Base-by-base conservation (phyloP, 1,140 invertebrate genomes). In the Drosophila dunni region DNA sequence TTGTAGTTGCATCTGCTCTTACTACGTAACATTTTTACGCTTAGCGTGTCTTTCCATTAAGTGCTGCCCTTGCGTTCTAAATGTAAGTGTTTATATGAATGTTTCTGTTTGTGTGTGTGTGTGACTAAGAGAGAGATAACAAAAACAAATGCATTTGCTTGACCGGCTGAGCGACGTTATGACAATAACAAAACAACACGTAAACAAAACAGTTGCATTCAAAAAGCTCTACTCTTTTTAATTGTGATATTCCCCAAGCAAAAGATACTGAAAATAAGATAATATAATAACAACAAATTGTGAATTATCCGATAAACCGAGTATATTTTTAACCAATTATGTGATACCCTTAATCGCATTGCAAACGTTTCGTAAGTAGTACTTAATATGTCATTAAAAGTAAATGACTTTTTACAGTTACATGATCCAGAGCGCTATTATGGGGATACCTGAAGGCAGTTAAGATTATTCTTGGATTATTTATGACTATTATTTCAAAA, bases 11-110 rank as follows among this genome's bases (percentile, higher is more conserved):
- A 29, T 29, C 24, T 29, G 24, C 6, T 29, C 24, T 13, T 36
- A 34, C 65, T 74, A 69, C 57, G 54, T 68, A 67, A 73, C 70
- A 8, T 73, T 40, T 72, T 66, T 66, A 58, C 69, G 53, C 66
- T 44, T 7, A 44, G 34, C 36, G 50, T 64, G 50, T 50, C 48
- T 13, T 54, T 69, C 38, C 8, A 44, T 11, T 61, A 38, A 61
- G 63, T 53, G 45, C 40, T 62, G 57, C 69, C 62, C 62, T 58
- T 66, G 46, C 66, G 9, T 8, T 54, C 24, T 29, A 29, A 29
- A 15, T 36, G 17, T 46, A 15, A 17, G 44, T 11, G 24, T 44
- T n/a, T 15, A 20, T 20, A 20, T 2, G 3, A 5, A 1, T 44
- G 17, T 50, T 1, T 29, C 6, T 48, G 4, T 48, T 7, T 48